Evolutionary conservation across 2,888 invertebrate species (phyloP), one percentile per base, ranked within the genome.

Genomic region (Caenorhabditis drosophilae): DNA sequence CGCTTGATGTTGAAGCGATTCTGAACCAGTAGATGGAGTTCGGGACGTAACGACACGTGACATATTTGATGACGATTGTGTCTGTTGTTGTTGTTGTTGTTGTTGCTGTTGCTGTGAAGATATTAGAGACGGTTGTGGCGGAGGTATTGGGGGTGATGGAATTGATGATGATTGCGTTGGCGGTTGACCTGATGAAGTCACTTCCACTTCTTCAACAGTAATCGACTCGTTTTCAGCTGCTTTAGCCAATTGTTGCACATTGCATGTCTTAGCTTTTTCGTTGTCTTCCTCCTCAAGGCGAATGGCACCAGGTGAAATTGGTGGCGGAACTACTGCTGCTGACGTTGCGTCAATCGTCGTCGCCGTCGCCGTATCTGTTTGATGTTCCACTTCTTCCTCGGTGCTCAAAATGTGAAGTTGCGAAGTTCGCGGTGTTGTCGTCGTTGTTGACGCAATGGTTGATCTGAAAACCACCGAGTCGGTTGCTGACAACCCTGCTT

Each of bases 1-100:
- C 2, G 68, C 68, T 67, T 70, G 70, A 54, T 60, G 59, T 34
- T 67, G 67, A 16, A 67, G 47, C 27, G 47, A 68, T 16, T 71
- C 71, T 0, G 67, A 67, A 11, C 71, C 71, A 23, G 61, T 66
- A 22, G 67, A 67, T 16, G 66, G 64, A 34, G 71, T 71, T 31
- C 71, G 45, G 15, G 64, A 58, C 16, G 58, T 64, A 41, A 64
- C 54, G 16, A 49, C 38, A 16, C 57, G 54, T 54, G 55, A 55
- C 23, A 25, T 49, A 6, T 9, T 36, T 36, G 7, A 15, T 12
- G 36, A 6, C 45, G 22, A 49, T 51, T 54, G 58, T 52, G 40
- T 49, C 38, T 42, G 47, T 31, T 54, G 50, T 54, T 61, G 54
- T 38, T 22, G 25, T 42, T 42, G 7, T 6, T 42, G 20, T 22